A percentile compares a stretch with the other conserved stretches of the same genome.
phyloP scores from a whole-genome alignment of 2,888 invertebrate genomes.

The Lucinisca nassula region DNA sequence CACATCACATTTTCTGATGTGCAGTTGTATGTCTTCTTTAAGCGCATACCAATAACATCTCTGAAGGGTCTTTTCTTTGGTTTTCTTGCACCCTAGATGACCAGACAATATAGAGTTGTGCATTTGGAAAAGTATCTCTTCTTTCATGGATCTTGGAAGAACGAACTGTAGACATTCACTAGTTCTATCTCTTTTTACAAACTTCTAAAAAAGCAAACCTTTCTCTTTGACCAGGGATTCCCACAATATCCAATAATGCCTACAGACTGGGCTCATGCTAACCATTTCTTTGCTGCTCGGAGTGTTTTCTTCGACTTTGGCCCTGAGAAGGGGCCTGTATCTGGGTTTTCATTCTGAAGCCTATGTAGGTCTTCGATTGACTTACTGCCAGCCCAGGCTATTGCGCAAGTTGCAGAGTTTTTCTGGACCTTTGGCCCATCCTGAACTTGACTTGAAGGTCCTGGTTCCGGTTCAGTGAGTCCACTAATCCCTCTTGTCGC shows the following conservation, averaged over 20 bases:
- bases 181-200: not conserved
- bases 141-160: not conserved
- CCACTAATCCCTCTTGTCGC: not conserved
- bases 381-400: not conserved
- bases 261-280: not conserved
- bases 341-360: not conserved
- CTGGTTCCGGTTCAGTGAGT: not conserved
- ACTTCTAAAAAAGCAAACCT: not conserved
- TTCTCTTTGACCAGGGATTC: not conserved
- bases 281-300: not conserved
- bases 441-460: not conserved
- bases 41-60: slow-evolving; percentile 18
- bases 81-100: slow-evolving; percentile 4
- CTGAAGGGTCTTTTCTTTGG: not conserved
- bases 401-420: not conserved
- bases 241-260: slow-evolving; percentile 17
- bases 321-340: not conserved
- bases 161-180: not conserved
- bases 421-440: not conserved
- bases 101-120: not conserved
- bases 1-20: slow-evolving; percentile 11
- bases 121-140: not conserved
- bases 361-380: not conserved
- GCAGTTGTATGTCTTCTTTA: not conserved
- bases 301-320: not conserved